A percentile compares a stretch with the other conserved stretches of the same genome.
Conservation (phyloP, 2,113 vertebrate genomes). For the Callipepla squamata region DNA sequence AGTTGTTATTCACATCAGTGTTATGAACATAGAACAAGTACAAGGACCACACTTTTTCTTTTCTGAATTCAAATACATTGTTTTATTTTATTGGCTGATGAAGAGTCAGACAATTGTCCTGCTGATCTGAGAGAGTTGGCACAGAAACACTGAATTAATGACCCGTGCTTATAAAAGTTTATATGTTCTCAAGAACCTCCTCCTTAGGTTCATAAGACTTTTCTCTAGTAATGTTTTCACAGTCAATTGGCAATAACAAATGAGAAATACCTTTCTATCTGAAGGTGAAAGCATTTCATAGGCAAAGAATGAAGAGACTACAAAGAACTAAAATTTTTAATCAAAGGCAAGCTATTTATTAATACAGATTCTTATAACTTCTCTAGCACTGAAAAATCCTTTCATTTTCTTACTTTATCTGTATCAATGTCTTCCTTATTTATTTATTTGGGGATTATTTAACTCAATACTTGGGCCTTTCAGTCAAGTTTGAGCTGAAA, state of each 20-base stretch:
- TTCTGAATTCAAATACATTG: not conserved
- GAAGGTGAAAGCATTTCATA: not conserved
- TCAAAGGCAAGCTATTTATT: not conserved
- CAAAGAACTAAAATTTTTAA: not conserved
- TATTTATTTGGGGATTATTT: not conserved
- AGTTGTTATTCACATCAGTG: not conserved
- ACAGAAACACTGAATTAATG: not conserved
- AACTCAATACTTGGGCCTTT: not conserved
- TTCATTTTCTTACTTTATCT: not conserved
- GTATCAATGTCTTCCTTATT: not conserved
- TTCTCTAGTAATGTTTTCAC: not conserved
- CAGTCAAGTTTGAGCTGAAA: not conserved
- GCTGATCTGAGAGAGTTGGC: not conserved
- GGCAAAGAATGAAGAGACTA: not conserved
- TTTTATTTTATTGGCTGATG: not conserved
- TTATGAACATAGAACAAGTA: not conserved
- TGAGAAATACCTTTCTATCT: not conserved
- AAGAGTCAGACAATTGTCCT: not conserved
- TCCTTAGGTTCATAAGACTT: not conserved
- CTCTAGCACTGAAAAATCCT: not conserved
- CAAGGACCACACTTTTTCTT: not conserved
- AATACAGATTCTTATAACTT: not conserved
- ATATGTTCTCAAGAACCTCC: not conserved
- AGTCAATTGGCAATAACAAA: not conserved
- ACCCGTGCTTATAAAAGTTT: not conserved